These are phyloP conservation scores for Lomographa bimaculata DNA, from an alignment of 2,888 invertebrate genomes.

Conservation along the genomic window DNA sequence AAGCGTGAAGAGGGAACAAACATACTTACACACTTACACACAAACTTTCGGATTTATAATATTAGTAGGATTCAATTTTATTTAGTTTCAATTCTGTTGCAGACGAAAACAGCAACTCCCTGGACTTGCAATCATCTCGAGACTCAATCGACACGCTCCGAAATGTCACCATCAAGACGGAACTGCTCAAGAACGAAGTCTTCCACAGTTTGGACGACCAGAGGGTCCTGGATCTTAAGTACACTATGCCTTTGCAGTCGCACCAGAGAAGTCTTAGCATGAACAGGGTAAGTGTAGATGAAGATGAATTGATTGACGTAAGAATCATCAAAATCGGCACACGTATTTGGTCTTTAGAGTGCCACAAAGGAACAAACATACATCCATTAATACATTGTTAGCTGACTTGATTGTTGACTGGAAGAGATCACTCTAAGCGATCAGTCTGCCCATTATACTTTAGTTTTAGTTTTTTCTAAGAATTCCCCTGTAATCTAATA, in stretches of 20 bases:
- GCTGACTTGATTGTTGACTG: neutral
- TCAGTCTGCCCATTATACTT: slow-evolving; percentile 35
- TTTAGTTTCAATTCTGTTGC: slow-evolving; percentile 24
- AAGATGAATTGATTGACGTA: too few species aligned
- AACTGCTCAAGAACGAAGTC: slow-evolving; percentile 62
- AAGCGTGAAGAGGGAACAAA: too few species aligned
- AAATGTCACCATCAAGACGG: slow-evolving; percentile 73
- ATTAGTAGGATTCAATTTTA: too few species aligned
- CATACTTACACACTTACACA: too few species aligned
- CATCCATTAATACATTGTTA: neutral
- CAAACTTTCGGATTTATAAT: too few species aligned
- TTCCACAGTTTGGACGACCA: slow-evolving; percentile 70
- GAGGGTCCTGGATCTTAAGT: slow-evolving; percentile 70
- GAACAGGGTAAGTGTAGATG: slow-evolving; percentile 69
- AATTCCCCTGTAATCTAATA: too few species aligned
- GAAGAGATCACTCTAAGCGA: too few species aligned
- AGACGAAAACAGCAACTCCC: slow-evolving; percentile 75
- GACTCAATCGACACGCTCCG: slow-evolving; percentile 77
- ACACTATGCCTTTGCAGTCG: slow-evolving; percentile 64
- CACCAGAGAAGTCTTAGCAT: slow-evolving; percentile 79
- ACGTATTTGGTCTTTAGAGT: too few species aligned
- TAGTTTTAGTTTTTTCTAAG: too few species aligned
- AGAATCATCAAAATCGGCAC: too few species aligned
- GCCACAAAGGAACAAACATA: too few species aligned
- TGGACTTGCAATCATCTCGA: slow-evolving; percentile 73